These are phyloP conservation scores for Gephyroberyx darwinii DNA, from an alignment of 2,797 vertebrate genomes.

Conservation along the genomic window DNA sequence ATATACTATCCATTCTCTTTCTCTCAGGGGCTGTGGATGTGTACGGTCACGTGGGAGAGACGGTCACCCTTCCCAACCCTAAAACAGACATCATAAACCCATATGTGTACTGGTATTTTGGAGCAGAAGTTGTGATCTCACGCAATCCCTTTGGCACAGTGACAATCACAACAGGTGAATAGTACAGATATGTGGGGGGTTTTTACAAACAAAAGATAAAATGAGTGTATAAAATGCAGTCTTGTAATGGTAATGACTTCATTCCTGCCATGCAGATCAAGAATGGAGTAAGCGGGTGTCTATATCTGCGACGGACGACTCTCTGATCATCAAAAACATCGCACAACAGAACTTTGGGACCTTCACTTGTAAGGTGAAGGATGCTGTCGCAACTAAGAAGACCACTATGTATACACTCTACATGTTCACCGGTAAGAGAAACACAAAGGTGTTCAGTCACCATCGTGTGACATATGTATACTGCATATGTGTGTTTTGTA, in stretches of 20 bases:
- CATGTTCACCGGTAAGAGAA: constrained; percentile 60
- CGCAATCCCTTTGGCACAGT: accelerated
- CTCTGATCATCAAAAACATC: constrained; percentile 54
- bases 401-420: constrained; percentile 29
- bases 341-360: constrained; percentile 40
- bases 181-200: background rate
- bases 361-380: constrained; percentile 17
- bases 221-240: background rate
- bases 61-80: background rate
- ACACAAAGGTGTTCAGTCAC: background rate
- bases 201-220: background rate
- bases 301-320: accelerated
- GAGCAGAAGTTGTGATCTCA: background rate
- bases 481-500: no score
- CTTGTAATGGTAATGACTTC: background rate
- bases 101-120: constrained; percentile 57
- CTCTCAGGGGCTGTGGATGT: constrained; percentile 33
- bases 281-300: background rate
- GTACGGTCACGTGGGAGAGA: constrained; percentile 53
- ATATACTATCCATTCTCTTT: constrained; percentile 16
- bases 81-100: accelerated
- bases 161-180: constrained; percentile 25
- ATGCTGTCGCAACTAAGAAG: accelerated
- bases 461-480: no score
- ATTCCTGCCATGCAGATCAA: constrained; percentile 15